phyloP scores from a whole-genome alignment of 2,888 invertebrate genomes.

The Phrixothrix hirtus region DNA sequence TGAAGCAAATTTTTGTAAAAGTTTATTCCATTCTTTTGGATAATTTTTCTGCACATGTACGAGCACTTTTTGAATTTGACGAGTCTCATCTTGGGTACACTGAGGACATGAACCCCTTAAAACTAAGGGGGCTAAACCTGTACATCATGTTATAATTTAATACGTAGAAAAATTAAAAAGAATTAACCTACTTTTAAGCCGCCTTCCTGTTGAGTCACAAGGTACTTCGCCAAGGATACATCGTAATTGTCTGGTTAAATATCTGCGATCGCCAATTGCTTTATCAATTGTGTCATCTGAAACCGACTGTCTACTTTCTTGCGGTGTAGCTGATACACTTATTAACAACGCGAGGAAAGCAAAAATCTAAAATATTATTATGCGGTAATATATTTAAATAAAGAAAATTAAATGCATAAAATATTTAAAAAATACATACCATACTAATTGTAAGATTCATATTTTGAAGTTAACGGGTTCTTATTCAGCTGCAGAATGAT shows the following conservation, averaged over 20 bases:
- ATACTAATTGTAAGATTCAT: background rate
- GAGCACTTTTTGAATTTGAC: conserved; percentile 75
- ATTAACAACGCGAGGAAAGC: background rate
- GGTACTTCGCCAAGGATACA: conserved; percentile 75
- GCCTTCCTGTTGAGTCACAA: conserved; percentile 73
- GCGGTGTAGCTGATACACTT: background rate
- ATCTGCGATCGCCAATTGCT: conserved; percentile 70
- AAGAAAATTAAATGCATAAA: too few species aligned
- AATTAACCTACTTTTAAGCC: conserved; percentile 68
- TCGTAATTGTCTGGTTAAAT: conserved; percentile 71
- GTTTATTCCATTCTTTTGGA: conserved; percentile 77
- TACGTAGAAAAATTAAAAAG: conserved; percentile 7
- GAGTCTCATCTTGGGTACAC: conserved; percentile 69
- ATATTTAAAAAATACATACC: background rate
- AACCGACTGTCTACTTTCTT: conserved; percentile 47
- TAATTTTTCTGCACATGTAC: conserved; percentile 74
- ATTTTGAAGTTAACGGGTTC: background rate
- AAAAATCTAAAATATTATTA: background rate
- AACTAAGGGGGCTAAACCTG: conserved; percentile 76
- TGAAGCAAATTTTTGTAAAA: conserved; percentile 67
- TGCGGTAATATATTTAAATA: background rate
- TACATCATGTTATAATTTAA: background rate
- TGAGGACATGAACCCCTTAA: conserved; percentile 74
- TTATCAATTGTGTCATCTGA: conserved; percentile 69
- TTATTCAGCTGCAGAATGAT: background rate